Conservation (phyloP, 2,888 invertebrate species). For the Oxyteleia sp. region DNA sequence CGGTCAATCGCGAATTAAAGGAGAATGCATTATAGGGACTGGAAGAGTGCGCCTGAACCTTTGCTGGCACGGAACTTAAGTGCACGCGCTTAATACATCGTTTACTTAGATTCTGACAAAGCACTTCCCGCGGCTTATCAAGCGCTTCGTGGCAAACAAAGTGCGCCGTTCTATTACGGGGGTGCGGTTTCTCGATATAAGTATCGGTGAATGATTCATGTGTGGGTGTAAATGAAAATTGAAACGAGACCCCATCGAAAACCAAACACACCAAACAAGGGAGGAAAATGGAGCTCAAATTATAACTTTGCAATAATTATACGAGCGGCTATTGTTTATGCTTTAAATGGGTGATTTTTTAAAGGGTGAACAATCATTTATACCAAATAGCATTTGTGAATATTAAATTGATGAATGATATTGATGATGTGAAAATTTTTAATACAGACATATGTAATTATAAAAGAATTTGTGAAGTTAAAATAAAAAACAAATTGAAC, state of each 20-base stretch:
- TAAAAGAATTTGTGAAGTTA: too few relatives aligned
- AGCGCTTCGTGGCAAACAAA: constrained; percentile 69
- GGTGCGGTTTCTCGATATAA: constrained; percentile 61
- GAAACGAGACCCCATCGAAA: constrained; percentile 24
- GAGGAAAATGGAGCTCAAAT: too few relatives aligned
- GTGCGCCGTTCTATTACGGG: constrained; percentile 60
- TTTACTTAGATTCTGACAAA: constrained; percentile 75
- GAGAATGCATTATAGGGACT: constrained; percentile 20
- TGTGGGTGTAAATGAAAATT: constrained; percentile 52
- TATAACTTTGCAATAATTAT: too few relatives aligned
- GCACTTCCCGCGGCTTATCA: constrained; percentile 70
- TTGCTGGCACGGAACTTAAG: constrained; percentile 48
- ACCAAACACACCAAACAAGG: neutral
- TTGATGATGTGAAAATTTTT: too few relatives aligned
- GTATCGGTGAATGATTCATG: constrained; percentile 49
- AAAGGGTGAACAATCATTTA: too few relatives aligned
- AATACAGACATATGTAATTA: too few relatives aligned
- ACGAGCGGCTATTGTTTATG: too few relatives aligned
- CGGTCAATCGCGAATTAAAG: constrained; percentile 50
- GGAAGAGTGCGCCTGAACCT: constrained; percentile 36
- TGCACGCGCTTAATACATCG: constrained; percentile 69
- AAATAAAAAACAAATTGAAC: too few relatives aligned
- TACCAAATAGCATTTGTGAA: too few relatives aligned
- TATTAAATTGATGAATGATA: too few relatives aligned
- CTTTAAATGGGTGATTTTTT: too few relatives aligned